Percentiles rank a stretch among this genome's conserved stretches.
Conservation (phyloP, 2,888 invertebrate genomes). For the Nasonovia ribisnigri region DNA sequence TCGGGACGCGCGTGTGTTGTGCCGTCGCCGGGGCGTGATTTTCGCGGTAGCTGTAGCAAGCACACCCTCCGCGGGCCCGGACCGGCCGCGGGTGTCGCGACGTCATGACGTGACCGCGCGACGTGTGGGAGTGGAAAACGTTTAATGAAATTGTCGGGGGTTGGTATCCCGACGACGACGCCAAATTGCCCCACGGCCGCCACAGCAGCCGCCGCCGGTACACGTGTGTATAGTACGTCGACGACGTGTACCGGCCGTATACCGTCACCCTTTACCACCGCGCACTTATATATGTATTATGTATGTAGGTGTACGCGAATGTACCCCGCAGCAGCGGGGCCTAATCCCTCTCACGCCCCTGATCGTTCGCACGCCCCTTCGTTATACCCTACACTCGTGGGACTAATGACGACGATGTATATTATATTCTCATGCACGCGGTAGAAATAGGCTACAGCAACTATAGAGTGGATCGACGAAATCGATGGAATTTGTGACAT, state of each 20-base stretch:
- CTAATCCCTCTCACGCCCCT: background rate
- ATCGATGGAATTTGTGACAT: no score
- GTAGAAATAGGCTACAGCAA: background rate
- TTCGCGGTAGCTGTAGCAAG: conserved; percentile 13
- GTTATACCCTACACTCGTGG: background rate
- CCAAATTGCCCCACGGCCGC: background rate
- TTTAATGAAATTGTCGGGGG: conserved; percentile 55
- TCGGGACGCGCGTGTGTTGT: background rate
- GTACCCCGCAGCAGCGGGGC: background rate
- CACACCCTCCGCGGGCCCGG: background rate
- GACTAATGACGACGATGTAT: background rate
- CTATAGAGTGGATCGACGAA: background rate
- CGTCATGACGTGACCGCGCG: background rate
- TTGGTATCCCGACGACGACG: background rate
- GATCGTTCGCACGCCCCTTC: background rate
- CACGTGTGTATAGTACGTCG: background rate
- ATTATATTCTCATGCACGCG: background rate
- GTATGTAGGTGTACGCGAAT: no score
- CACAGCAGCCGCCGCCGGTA: background rate
- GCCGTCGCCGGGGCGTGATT: conserved; percentile 37
- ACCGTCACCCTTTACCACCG: background rate
- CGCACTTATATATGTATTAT: no score
- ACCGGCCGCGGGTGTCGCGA: background rate
- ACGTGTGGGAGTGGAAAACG: conserved; percentile 42
- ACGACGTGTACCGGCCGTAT: background rate